Evolutionary conservation across 2,888 invertebrate genomes (phyloP), one percentile per base, ranked within the genome.

Genomic region (Meteorus cinctellus): DNA sequence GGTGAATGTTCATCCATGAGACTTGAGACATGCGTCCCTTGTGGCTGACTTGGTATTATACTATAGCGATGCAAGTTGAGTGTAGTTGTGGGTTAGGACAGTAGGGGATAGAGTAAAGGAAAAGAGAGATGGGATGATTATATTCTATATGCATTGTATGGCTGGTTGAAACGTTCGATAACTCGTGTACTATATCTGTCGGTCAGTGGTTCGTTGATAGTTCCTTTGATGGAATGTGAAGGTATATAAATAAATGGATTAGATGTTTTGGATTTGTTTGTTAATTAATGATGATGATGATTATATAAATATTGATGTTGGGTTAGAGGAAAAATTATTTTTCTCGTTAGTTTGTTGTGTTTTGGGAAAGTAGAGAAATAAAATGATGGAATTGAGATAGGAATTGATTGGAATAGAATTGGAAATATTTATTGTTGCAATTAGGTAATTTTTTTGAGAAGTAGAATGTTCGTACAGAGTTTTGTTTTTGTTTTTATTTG

Each of bases 171-270:
- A 63, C 75, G 77, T 75, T 77, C 77, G 75, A 77, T 77, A 77
- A 77, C 77, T 74, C 72, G 70, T 41, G 41, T 41, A 41, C 41
- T 41, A 41, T 41, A 41, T 41, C 75, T 72, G 75, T 77, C 72
- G 77, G 77, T 77, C 77, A 77, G 68, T 77, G 75, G 77, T 77
- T 77, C 77, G 75, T 72, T 59, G 24, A 55, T 73, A 24, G n/a
- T 24, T 55, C n/a, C 55, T 5, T n/a, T n/a, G 19, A 24, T n/a
- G 24, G 19, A 55, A n/a, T 24, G 8, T 19, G 55, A 24, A n/a
- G 51, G 24, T 24, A 51, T n/a, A 24, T 24, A 24, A 8, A 55
- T 19, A 41, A 12, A 1, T 6, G 2, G 4, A 41, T 12, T 2
- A 0, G 41, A 41, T 41, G 41, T 41, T 8, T 24, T 41, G 8